A percentile compares a stretch with the other conserved stretches of the same genome.
Conservation (phyloP, 2,888 invertebrate species). For the Leuctra nigra region DNA sequence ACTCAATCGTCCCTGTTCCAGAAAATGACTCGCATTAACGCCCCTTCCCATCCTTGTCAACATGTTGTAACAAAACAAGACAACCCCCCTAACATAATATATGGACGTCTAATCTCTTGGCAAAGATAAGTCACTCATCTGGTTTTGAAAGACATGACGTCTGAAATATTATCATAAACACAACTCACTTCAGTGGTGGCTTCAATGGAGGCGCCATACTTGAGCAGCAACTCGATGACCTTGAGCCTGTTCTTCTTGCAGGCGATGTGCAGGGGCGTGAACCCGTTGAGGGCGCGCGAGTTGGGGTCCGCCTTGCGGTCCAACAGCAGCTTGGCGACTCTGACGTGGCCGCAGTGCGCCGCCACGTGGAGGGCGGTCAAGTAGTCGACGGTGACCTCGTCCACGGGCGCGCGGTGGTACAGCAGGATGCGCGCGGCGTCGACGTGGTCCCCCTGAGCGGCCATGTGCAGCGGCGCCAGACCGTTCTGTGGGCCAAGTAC, state of each 20-base stretch:
- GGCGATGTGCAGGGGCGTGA: constrained; percentile 96
- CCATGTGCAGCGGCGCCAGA: constrained; percentile 96
- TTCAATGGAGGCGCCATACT: constrained; percentile 81
- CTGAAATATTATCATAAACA: no score
- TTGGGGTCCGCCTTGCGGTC: constrained; percentile 97
- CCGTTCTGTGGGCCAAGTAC: constrained; percentile 61
- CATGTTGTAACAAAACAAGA: no score
- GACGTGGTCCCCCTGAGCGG: constrained; percentile 97
- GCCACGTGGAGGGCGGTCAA: constrained; percentile 95
- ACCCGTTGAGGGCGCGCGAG: constrained; percentile 92
- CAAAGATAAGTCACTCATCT: no score
- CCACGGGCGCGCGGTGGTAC: constrained; percentile 93
- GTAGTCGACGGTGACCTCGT: constrained; percentile 93
- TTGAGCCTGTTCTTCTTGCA: constrained; percentile 98
- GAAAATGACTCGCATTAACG: no score
- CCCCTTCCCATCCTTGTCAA: no score
- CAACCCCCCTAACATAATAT: no score
- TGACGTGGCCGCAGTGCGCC: constrained; percentile 88
- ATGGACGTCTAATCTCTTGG: no score
- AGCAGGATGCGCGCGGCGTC: constrained; percentile 90
- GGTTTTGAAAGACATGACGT: no score
- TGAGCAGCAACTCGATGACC: constrained; percentile 89
- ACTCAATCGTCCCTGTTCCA: no score
- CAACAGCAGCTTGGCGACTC: constrained; percentile 84
- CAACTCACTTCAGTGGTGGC: constrained; percentile 68